These are phyloP conservation scores for Rhodophaea formosa DNA, from an alignment of 2,888 invertebrate genomes.

Conservation along the genomic window DNA sequence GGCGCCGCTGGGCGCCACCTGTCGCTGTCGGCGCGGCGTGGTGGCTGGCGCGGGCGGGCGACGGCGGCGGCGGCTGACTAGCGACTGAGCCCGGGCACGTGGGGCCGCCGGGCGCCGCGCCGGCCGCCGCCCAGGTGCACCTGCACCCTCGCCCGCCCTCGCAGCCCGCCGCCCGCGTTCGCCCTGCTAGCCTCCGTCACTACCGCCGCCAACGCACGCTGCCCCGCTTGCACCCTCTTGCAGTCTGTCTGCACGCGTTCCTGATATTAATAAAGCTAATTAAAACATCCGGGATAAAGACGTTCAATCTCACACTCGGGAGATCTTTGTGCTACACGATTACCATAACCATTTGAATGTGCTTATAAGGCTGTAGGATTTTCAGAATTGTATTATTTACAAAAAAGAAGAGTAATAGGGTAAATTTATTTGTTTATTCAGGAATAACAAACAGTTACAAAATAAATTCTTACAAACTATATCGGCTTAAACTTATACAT, in stretches of 20 bases:
- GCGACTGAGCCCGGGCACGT: slow-evolving; percentile 74
- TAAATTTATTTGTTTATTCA: too few relatives aligned
- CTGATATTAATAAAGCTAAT: slow-evolving; percentile 25
- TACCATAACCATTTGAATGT: neutral
- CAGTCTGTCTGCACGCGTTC: slow-evolving; percentile 28
- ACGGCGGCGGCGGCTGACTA: slow-evolving; percentile 50
- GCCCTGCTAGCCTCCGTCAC: slow-evolving; percentile 19
- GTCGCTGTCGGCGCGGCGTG: slow-evolving; percentile 51
- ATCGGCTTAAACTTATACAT: too few relatives aligned
- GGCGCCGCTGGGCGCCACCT: slow-evolving; percentile 52
- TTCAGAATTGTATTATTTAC: neutral
- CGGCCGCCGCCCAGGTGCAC: slow-evolving; percentile 75
- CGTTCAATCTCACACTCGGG: slow-evolving; percentile 17
- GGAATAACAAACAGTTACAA: too few relatives aligned
- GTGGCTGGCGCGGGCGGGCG: slow-evolving; percentile 29
- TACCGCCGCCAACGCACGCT: slow-evolving; percentile 16
- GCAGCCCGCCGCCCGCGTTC: slow-evolving; percentile 30
- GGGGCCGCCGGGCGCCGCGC: slow-evolving; percentile 52
- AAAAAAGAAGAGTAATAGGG: too few relatives aligned
- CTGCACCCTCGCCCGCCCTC: slow-evolving; percentile 49
- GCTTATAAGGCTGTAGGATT: neutral
- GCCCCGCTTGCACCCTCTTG: slow-evolving; percentile 24
- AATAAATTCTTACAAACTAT: too few relatives aligned
- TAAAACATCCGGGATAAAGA: slow-evolving; percentile 24
- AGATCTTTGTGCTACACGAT: neutral